A percentile compares a stretch with the other conserved stretches of the same genome.
Conservation (phyloP, 2,888 invertebrate species). For the Drosophila mulleri region DNA sequence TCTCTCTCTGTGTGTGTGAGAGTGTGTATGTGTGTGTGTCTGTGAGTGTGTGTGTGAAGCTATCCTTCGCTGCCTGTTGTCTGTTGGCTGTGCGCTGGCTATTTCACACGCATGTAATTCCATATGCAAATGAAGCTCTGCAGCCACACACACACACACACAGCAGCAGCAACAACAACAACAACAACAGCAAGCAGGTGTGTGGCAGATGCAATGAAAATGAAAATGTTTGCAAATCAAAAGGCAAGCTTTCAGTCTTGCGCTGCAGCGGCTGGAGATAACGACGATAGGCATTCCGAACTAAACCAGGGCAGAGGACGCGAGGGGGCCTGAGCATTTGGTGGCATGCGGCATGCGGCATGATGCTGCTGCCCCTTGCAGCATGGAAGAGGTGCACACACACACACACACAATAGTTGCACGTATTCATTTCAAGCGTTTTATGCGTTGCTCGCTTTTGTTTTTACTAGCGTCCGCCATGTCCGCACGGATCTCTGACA, state of each 20-base stretch:
- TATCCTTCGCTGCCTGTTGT: neutral
- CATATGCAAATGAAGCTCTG: slow-evolving; percentile 64
- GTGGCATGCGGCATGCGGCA: neutral
- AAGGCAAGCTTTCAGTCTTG: slow-evolving; percentile 33
- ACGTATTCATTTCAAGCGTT: slow-evolving; percentile 77
- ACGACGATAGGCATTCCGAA: slow-evolving; percentile 15
- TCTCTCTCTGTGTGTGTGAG: neutral
- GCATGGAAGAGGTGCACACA: slow-evolving; percentile 30
- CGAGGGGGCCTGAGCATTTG: neutral
- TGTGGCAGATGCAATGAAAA: slow-evolving; percentile 57
- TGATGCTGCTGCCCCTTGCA: slow-evolving; percentile 9
- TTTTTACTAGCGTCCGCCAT: slow-evolving; percentile 42
- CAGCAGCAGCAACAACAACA: neutral
- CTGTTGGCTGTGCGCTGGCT: slow-evolving; percentile 10
- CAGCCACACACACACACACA: slow-evolving; percentile 12
- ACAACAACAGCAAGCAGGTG: neutral
- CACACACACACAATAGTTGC: slow-evolving; percentile 49
- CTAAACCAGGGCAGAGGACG: neutral
- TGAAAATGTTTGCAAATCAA: slow-evolving; percentile 70
- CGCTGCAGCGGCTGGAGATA: slow-evolving; percentile 5
- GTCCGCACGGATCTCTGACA: slow-evolving; percentile 59
- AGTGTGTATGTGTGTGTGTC: neutral
- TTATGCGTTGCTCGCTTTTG: slow-evolving; percentile 71
- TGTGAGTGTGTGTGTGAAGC: neutral
- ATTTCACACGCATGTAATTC: slow-evolving; percentile 60